phyloP scores from a whole-genome alignment of 2,797 vertebrate genomes.

The Phrynocephalus vlangalii region DNA sequence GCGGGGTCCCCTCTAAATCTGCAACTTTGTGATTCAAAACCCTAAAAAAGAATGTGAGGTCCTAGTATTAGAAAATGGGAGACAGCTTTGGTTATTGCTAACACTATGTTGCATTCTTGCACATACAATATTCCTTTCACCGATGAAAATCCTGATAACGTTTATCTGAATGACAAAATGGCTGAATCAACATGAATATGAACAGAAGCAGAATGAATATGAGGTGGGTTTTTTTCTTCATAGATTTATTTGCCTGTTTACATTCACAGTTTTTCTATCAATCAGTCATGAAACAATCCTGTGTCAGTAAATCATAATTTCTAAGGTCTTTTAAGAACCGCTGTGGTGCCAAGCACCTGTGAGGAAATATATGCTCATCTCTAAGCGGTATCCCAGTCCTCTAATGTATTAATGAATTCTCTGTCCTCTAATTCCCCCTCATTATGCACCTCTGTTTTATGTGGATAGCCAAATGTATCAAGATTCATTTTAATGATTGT shows the following conservation, averaged over 20 bases:
- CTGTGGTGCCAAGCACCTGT: constrained; percentile 59
- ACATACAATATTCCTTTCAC: constrained; percentile 19
- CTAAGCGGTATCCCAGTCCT: constrained; percentile 73
- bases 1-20: too few species aligned
- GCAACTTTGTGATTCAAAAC: too few species aligned
- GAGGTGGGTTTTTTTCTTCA: background rate
- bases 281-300: constrained; percentile 2
- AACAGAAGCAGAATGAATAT: constrained; percentile 1
- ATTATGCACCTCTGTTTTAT: constrained; percentile 71
- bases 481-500: constrained; percentile 77
- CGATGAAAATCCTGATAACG: constrained; percentile 20
- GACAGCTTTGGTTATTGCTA: constrained; percentile 41
- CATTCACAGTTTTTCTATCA: background rate
- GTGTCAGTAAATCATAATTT: constrained; percentile 46
- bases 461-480: constrained; percentile 74
- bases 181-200: constrained; percentile 29
- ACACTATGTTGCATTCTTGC: constrained; percentile 33
- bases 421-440: constrained; percentile 72
- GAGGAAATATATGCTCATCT: constrained; percentile 67
- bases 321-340: constrained; percentile 55
- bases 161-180: constrained; percentile 21
- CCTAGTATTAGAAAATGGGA: constrained; percentile 51
- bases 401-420: constrained; percentile 77
- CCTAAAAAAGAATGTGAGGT: constrained; percentile 32
- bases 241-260: constrained; percentile 17